Base-by-base conservation (phyloP, 2,113 vertebrate genomes). In the Saccopteryx leptura region DNA sequence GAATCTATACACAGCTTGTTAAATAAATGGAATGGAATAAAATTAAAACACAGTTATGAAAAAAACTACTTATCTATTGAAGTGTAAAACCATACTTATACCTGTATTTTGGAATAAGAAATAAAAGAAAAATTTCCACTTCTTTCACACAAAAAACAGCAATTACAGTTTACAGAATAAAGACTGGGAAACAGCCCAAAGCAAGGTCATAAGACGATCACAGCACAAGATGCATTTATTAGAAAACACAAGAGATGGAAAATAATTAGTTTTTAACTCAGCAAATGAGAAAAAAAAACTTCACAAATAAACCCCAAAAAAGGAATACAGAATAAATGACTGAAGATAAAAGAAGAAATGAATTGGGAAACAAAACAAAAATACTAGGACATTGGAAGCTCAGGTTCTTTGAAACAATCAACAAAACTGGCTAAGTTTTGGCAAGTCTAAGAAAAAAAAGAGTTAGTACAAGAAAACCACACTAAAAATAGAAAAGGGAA, bases 321-420 rank as follows among this genome's bases (percentile, higher is more conserved):
- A 85, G 13, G 31, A 78, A 94, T 86, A 26, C 17, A 88, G 52
- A 93, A 65, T 71, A 65, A 71, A 83, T 74, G 33, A 33, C 4
- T 65, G 9, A 80, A 56, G 14, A 75, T 61, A 69, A 81, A 96
- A 46, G n/a, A 58, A 89, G 33, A 84, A 63, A 83, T 39, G 13
- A 90, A 50, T 52, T 60, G 72, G 56, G 8, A 91, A 93, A 75
- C 21, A 56, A 88, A 79, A 56, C 7, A 87, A 69, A 95, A 84
- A 71, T 26, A 54, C 1, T 11, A 93, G 31, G 66, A 71, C 26
- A 81, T 21, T 19, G 65, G 4, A 85, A 91, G 72, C 8, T 18
- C 18, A 75, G 46, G 14, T 88, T 72, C 52, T 75, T 46, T 31
- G 69, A 60, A 71, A 93, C 66, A 24, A 80, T 18, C 10, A 4